Evolutionary conservation across 2,797 vertebrate species (phyloP).

Genomic region (Trematomus bernacchii): DNA sequence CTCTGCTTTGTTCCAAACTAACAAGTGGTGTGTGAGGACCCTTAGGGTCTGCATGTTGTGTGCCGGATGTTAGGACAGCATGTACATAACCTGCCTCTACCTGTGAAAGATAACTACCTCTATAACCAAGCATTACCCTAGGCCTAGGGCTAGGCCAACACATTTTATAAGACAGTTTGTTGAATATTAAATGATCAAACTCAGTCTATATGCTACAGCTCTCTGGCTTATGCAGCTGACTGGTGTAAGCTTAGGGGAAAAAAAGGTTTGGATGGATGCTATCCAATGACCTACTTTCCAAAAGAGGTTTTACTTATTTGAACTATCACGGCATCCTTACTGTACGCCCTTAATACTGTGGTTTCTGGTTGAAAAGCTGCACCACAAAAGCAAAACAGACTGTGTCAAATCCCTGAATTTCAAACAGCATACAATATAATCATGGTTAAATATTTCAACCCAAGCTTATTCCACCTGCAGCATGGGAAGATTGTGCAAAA

Average conservation of each 20-base stretch:
- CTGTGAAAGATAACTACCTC: conserved; percentile 32
- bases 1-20: conserved; percentile 23
- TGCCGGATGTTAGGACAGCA: conserved; percentile 27
- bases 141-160: not conserved
- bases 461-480: not conserved
- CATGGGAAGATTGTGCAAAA: not conserved
- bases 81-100: conserved; percentile 27
- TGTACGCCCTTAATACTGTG: conserved; percentile 11
- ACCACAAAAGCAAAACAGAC: not conserved
- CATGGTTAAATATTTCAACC: not conserved
- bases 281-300: conserved; percentile 81
- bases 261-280: conserved; percentile 59
- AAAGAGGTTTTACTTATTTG: conserved; percentile 70
- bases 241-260: conserved; percentile 42
- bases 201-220: conserved; percentile 16
- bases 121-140: not conserved
- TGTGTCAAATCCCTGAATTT: not conserved
- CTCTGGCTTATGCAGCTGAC: conserved; percentile 31
- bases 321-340: conserved; percentile 37
- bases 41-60: conserved; percentile 17
- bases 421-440: not conserved
- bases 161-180: not conserved
- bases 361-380: not conserved
- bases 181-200: conserved; percentile 15
- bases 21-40: conserved; percentile 19